Percentiles rank a stretch among this genome's conserved stretches.
These are phyloP conservation scores for Heterocephalus glaber DNA, from an alignment of 2,113 vertebrate species.

Conservation along the genomic window DNA sequence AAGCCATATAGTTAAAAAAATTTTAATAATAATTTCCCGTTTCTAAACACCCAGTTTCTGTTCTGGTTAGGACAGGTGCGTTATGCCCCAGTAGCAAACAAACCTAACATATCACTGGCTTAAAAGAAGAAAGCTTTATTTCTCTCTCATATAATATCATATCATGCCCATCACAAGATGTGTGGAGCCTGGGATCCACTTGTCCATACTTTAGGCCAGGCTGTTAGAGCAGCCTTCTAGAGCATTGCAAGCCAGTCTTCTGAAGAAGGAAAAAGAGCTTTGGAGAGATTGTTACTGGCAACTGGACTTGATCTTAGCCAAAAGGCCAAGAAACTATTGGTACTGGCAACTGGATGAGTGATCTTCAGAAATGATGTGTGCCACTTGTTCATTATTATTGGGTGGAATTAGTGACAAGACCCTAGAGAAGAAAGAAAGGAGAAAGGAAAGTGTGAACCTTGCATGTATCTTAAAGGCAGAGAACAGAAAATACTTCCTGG, in stretches of 20 bases:
- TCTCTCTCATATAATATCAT: not conserved
- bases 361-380: not conserved
- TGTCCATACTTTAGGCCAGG: not conserved
- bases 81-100: not conserved
- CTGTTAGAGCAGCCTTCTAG: too few relatives aligned
- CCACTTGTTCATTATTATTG: not conserved
- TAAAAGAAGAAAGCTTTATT: not conserved
- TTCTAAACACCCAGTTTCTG: not conserved
- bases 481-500: not conserved
- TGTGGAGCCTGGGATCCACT: rapidly evolving
- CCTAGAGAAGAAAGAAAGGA: not conserved
- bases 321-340: too few relatives aligned
- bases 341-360: not conserved
- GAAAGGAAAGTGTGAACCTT: not conserved
- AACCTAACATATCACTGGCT: not conserved
- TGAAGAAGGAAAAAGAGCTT: not conserved
- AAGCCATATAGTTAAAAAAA: not conserved
- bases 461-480: not conserved
- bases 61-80: not conserved
- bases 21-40: not conserved
- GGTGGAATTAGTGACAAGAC: not conserved
- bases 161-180: not conserved
- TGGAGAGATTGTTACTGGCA: not conserved
- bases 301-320: not conserved
- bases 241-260: not conserved